Conservation (phyloP, 2,797 vertebrate species). For the Cirrhinus molitorella region DNA sequence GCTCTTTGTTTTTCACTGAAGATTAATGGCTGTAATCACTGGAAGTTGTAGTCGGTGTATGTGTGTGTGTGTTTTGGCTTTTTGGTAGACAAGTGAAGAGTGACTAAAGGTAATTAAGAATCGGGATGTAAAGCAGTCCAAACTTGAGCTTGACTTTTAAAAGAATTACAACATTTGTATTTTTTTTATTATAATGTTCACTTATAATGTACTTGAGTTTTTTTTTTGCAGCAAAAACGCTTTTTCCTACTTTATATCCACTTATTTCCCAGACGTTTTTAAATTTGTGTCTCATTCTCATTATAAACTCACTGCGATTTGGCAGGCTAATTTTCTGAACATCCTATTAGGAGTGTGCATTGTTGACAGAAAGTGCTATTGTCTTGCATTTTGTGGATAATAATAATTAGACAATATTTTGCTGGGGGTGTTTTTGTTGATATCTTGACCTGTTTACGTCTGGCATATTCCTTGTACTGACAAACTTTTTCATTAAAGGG, state of each 20-base stretch:
- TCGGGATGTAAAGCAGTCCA: neutral
- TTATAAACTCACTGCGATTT: neutral
- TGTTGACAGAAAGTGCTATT: neutral
- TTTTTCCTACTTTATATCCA: neutral
- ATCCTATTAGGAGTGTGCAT: neutral
- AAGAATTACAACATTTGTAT: neutral
- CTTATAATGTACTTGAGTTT: neutral
- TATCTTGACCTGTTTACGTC: neutral
- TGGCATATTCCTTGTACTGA: neutral
- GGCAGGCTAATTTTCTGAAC: neutral
- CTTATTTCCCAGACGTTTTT: neutral
- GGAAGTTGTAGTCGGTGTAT: neutral
- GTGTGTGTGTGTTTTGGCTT: conserved; percentile 19
- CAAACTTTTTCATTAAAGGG: neutral
- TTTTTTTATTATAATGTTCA: neutral
- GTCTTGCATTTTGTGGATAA: neutral
- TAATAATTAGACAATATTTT: neutral
- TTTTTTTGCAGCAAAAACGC: neutral
- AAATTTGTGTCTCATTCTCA: neutral
- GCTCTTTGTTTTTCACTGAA: conserved; percentile 9
- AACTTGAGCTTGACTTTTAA: neutral
- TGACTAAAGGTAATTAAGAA: conserved; percentile 13
- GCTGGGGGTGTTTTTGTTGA: neutral
- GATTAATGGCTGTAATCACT: conserved; percentile 40
- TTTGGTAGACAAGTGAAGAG: conserved; percentile 20